Percentiles rank a stretch among this genome's conserved stretches.
These are phyloP conservation scores for Oppia nitens DNA, from an alignment of 1,140 invertebrate species.

Conservation along the genomic window DNA sequence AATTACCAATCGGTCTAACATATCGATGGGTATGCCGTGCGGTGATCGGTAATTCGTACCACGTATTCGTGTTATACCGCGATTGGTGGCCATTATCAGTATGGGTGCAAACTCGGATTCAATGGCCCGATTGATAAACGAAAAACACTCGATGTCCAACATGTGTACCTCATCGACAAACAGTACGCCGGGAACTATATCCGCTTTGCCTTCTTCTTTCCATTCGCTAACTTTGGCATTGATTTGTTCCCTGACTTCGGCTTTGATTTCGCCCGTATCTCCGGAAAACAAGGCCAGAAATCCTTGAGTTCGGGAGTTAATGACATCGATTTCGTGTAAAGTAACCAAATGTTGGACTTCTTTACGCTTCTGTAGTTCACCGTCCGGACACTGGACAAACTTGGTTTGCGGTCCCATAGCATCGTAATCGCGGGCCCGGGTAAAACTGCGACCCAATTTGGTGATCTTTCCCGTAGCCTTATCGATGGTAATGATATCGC, in stretches of 20 bases:
- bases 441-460: conserved; percentile 83
- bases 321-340: conserved; percentile 96
- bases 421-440: conserved; percentile 89
- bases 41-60: conserved; percentile 85
- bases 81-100: conserved; percentile 97
- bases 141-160: conserved; percentile 98
- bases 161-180: conserved; percentile 93
- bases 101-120: conserved; percentile 95
- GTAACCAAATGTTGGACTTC: conserved; percentile 97
- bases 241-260: conserved; percentile 94
- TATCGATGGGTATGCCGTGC: conserved; percentile 89
- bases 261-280: conserved; percentile 97
- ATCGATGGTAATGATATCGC: conserved; percentile 90
- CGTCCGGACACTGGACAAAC: conserved; percentile 96
- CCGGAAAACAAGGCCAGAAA: conserved; percentile 93
- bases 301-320: conserved; percentile 89
- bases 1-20: conserved; percentile 78
- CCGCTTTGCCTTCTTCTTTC: conserved; percentile 96
- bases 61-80: conserved; percentile 85
- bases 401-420: conserved; percentile 72
- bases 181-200: conserved; percentile 88
- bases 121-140: conserved; percentile 85
- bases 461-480: conserved; percentile 95
- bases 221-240: conserved; percentile 96
- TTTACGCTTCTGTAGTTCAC: conserved; percentile 95